Evolutionary conservation across 23 tunicate species (phyloP).

Genomic region (Aplidium turbinatum): DNA sequence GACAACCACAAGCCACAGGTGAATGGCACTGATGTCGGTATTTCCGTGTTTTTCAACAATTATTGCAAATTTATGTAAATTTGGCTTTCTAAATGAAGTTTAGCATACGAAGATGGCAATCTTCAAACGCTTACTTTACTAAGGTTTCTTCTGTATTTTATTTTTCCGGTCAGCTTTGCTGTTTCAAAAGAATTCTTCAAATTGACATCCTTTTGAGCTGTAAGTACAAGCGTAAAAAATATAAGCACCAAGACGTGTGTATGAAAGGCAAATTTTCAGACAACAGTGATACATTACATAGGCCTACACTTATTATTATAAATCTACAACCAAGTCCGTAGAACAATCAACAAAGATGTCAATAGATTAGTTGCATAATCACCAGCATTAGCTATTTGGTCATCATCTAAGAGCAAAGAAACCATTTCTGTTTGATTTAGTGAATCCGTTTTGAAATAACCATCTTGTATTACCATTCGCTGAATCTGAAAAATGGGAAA

Average conservation of each 20-base stretch:
- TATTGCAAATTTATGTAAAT: too few relatives aligned
- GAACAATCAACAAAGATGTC: too few relatives aligned
- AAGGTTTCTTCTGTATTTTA: slow-evolving; percentile 4
- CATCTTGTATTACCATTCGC: slow-evolving; percentile 76
- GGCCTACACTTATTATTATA: too few relatives aligned
- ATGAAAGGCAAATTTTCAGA: neutral
- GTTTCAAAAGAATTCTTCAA: slow-evolving; percentile 21
- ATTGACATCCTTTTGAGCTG: slow-evolving; percentile 27
- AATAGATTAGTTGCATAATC: too few relatives aligned
- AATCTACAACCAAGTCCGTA: too few relatives aligned
- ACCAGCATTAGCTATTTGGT: slow-evolving; percentile 48
- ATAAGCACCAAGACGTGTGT: too few relatives aligned
- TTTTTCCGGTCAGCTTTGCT: slow-evolving; percentile 16
- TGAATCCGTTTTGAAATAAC: slow-evolving; percentile 47
- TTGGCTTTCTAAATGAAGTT: too few relatives aligned
- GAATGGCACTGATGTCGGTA: too few relatives aligned
- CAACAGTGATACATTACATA: too few relatives aligned
- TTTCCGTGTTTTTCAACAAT: too few relatives aligned
- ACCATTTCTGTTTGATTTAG: slow-evolving; percentile 76
- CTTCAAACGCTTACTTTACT: neutral
- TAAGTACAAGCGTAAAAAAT: neutral
- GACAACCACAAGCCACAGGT: too few relatives aligned
- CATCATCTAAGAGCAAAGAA: slow-evolving; percentile 72
- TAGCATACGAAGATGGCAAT: too few relatives aligned
- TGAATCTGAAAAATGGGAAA: slow-evolving; percentile 35